phyloP scores from a whole-genome alignment of 2,113 vertebrate genomes.

The Apaloderma vittatum region DNA sequence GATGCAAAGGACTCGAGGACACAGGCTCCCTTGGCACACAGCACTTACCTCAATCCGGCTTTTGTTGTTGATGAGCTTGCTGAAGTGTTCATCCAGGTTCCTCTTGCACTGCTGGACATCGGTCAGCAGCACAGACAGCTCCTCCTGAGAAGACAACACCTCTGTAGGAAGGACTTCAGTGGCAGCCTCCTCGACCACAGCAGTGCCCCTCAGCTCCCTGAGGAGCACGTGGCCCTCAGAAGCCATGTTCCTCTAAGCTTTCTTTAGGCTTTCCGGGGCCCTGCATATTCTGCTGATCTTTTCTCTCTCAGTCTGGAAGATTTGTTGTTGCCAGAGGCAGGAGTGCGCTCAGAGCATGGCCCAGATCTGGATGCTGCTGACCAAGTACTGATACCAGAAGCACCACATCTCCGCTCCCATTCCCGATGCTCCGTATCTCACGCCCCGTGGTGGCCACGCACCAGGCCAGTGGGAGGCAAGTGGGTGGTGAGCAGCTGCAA shows the following conservation, averaged over 20 bases:
- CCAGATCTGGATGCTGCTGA: neutral
- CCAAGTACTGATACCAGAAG: neutral
- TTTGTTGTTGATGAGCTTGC: constrained; percentile 86
- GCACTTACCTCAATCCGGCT: constrained; percentile 84
- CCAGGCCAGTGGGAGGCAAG: accelerated
- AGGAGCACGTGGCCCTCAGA: neutral
- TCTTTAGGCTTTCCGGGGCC: neutral
- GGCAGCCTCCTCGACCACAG: neutral
- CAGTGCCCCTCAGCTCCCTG: neutral
- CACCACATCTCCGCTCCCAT: accelerated
- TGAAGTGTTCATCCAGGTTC: constrained; percentile 82
- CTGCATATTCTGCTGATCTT: neutral
- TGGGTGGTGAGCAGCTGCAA: neutral
- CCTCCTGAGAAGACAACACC: constrained; percentile 76
- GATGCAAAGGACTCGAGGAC: neutral
- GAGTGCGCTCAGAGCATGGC: neutral
- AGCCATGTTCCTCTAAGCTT: neutral
- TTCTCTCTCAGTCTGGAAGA: neutral
- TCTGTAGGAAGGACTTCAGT: neutral
- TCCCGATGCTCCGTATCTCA: neutral
- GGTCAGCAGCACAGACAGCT: constrained; percentile 81
- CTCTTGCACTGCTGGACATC: constrained; percentile 78
- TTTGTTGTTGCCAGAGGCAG: neutral
- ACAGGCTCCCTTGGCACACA: neutral
- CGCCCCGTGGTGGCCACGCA: accelerated